Base-by-base conservation (phyloP, 2,888 invertebrate species). In the Achlya flavicornis region DNA sequence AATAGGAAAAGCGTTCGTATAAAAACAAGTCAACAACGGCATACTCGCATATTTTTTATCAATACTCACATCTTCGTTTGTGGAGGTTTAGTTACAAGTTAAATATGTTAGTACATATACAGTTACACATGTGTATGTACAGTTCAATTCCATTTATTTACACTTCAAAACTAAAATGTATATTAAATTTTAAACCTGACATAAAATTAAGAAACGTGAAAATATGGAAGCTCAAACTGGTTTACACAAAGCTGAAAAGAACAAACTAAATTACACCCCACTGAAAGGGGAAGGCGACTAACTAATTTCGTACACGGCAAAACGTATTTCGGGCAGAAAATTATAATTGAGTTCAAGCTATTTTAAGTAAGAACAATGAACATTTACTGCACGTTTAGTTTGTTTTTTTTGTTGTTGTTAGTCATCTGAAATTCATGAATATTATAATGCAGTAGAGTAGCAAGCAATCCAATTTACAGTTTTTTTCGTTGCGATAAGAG, bases 201-300 rank as follows among this genome's bases (percentile, higher is more conserved):
- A 59, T 16, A 43, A 33, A 41, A 43, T 16, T 38, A 41, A 10
- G n/a, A 32, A 38, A 16, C 12, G 16, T 19, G 16, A 5, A 19
- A 38, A 59, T 38, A 59, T n/a, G 59, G 59, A 19, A 10, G 38
- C 38, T 41, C 3, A 16, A 59, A 59, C 38, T 41, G 41, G 10
- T 11, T 48, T 48, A 35, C 26, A 32, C 53, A 53, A 19, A 19
- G 53, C 10, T 59, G 60, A 60, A 43, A 60, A 53, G 53, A 60
- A 60, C 60, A 41, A 60, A 41, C 60, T 19, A 60, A 41, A 60
- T 60, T 41, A 60, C 10, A 19, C 38, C 38, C 19, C 38, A 16
- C 16, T 60, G 60, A 41, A 60, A 60, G 41, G 60, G 41, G 12
- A 43, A 60, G 41, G 26, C 26, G 16, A 19, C 16, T 8, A 60